phyloP scores from a whole-genome alignment of 2,113 vertebrate species.

The Podocnemis expansa region DNA sequence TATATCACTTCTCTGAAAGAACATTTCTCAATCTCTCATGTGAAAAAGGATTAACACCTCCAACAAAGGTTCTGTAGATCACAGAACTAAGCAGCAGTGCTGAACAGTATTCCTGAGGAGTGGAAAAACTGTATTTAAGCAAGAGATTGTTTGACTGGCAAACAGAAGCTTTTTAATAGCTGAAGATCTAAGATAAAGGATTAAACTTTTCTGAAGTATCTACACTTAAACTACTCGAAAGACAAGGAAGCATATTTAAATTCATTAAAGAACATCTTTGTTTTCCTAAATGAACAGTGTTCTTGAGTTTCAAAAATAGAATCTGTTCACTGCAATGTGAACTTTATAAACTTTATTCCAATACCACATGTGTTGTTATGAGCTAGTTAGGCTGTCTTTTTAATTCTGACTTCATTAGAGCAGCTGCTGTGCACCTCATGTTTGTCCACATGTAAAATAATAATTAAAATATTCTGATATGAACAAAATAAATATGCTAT shows the following conservation, averaged over 20 bases:
- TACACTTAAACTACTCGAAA: conserved; percentile 62
- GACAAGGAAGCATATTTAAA: conserved; percentile 69
- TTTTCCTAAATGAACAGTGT: conserved; percentile 64
- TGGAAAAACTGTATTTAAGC: conserved; percentile 81
- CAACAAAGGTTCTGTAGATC: conserved; percentile 83
- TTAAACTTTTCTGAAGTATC: conserved; percentile 69
- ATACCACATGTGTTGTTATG: not conserved
- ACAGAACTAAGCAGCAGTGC: conserved; percentile 77
- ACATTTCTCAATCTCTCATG: conserved; percentile 85
- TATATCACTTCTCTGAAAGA: conserved; percentile 85
- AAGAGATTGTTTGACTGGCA: conserved; percentile 79
- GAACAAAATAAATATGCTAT: not conserved
- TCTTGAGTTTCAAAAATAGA: conserved; percentile 39
- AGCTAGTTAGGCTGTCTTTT: conserved; percentile 17
- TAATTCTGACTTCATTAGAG: conserved; percentile 21
- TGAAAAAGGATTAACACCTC: conserved; percentile 88
- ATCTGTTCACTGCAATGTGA: conserved; percentile 25
- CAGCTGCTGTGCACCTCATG: not conserved
- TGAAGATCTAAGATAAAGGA: conserved; percentile 76
- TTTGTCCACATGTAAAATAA: not conserved
- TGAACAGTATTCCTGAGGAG: conserved; percentile 77
- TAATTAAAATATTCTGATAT: conserved; percentile 6
- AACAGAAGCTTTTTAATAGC: conserved; percentile 83
- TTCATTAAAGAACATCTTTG: conserved; percentile 61
- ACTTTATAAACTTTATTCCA: conserved; percentile 35